Conservation (phyloP, 2,113 vertebrate species). For the Oplegnathus fasciatus region DNA sequence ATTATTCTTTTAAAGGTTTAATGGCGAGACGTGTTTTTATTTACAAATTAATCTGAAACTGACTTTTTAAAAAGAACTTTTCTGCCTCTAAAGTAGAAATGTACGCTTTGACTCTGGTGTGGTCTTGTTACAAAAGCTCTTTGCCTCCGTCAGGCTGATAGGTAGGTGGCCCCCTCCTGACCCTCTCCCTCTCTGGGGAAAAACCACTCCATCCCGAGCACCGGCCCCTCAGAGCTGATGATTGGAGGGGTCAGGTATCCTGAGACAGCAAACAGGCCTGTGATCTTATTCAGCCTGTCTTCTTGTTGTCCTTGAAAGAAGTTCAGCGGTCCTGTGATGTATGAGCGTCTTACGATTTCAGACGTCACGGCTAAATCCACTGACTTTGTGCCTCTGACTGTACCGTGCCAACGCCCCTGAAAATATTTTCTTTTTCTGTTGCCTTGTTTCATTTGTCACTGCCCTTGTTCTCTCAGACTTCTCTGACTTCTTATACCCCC, state of each 20-base stretch:
- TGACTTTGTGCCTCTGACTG: conserved; percentile 51
- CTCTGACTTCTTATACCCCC: background rate
- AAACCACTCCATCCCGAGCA: conserved; percentile 30
- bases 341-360: conserved; percentile 61
- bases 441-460: conserved; percentile 4
- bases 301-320: conserved; percentile 71
- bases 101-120: background rate
- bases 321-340: conserved; percentile 60
- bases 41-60: background rate
- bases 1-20: background rate
- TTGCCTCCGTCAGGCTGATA: background rate
- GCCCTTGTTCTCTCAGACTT: conserved; percentile 2
- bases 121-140: conserved; percentile 14
- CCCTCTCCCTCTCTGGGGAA: conserved; percentile 32
- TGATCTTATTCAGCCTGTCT: conserved; percentile 52
- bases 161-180: conserved; percentile 9
- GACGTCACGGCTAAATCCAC: conserved; percentile 71
- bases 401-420: conserved; percentile 51
- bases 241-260: conserved; percentile 30
- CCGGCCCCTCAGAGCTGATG: background rate
- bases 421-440: conserved; percentile 52
- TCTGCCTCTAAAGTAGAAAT: background rate
- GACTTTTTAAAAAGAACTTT: background rate
- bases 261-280: conserved; percentile 38
- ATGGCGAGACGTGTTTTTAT: background rate